Evolutionary conservation across 2,113 vertebrate genomes (phyloP), one percentile per base, ranked within the genome.

Genomic region (Struthio camelus): DNA sequence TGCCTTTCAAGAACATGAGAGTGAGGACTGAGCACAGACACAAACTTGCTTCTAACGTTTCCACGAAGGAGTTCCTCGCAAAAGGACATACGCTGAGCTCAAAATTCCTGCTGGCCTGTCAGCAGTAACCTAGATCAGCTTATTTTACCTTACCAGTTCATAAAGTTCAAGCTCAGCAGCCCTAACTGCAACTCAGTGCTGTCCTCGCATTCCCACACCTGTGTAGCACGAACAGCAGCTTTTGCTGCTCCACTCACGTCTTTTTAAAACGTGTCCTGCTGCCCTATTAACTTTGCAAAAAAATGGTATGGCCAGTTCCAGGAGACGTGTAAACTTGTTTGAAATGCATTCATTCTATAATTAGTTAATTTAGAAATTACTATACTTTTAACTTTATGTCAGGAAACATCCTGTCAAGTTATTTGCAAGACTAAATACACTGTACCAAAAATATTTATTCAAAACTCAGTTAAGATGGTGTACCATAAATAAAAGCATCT

Each of bases 161-260:
- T 13, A 9, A 93, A 83, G 50, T 54, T 67, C 82, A 77, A 84
- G 51, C 56, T 95, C 79, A 93, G 94, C 72, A 86, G 42, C 53
- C 11, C 25, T 42, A 72, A 34, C 24, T 40, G 58, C 71, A 80
- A 36, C 20, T 64, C 59, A 46, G 15, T 11, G 34, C 16, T 62
- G 13, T 40, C 69, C 6, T 88, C 40, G 70, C 28, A 82, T n/a
- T 62, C 77, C 48, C 58, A 61, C 28, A 77, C 82, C 90, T 85
- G 66, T 13, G 44, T 58, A 48, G 28, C 56, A 19, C 20, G 14
- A 90, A 53, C 4, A 5, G 46, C 51, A 73, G 62, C 32, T 56
- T 59, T 44, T 59, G 14, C 12, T 40, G 10, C 28, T 53, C 56
- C 32, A 17, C 28, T 54, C 3, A 4, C 3, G 3, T 3, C 12